Evolutionary conservation across 2,113 vertebrate genomes (phyloP), one percentile per base, ranked within the genome.

Genomic region (Hassar affinis): DNA sequence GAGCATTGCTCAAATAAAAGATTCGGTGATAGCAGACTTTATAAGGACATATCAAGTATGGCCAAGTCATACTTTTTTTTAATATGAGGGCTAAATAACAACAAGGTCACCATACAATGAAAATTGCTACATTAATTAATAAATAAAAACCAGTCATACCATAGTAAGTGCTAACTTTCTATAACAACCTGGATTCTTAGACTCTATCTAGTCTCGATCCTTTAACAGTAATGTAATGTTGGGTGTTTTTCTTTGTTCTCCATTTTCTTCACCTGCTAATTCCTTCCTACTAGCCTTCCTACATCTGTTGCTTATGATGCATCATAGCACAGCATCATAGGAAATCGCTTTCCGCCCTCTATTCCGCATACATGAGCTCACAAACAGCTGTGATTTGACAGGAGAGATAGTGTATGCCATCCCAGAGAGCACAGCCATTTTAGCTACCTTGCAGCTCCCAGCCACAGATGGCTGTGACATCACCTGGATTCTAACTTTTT

Each of bases 161-260:
- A 17, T 49, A 49, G 25, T 15, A 74, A 49, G n/a, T 49, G 74
- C 17, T 35, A 35, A 52, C 9, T 2, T 22, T 54, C n/a, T 54
- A 35, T 76, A 10, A 54, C n/a, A 35, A 27, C 25, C n/a, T 54
- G 74, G 74, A 76, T 76, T 76, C 74, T 54, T 76, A 76, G 30
- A 52, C 22, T 76, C 74, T 76, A 35, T 54, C 27, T 22, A 22
- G n/a, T 76, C 74, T 76, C 22, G 51, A 54, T 22, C n/a, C 15
- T 27, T 75, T 18, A n/a, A 72, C 38, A 42, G 47, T 49, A 49
- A 49, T 49, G 47, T 9, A 49, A 3, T 42, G 38, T 42, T 42
- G 38, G 38, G 38, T 42, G 38, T 2, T 42, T 42, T 42, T 42
- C 38, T 42, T 42, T 42, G 38, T 42, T 42, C 9, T 59, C 57